Base-by-base conservation (phyloP, 1,140 invertebrate genomes). In the Zaprionus ghesquierei region DNA sequence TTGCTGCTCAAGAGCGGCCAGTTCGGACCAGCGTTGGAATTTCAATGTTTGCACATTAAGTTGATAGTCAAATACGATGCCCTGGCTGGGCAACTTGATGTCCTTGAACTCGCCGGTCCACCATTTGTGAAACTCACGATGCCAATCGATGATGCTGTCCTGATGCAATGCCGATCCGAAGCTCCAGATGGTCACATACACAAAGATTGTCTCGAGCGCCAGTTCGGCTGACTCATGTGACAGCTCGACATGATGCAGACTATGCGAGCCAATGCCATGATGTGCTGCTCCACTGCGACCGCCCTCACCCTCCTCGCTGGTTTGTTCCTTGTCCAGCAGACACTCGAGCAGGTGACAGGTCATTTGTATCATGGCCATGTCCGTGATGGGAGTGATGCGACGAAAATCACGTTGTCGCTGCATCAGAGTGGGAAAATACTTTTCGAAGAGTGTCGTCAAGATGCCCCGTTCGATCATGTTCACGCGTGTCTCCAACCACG, bases 61-160 rank as follows among this genome's bases (percentile, higher is more conserved):
- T 84, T 95, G 98, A 92, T 96, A 98, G 92, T 96, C 96, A 91
- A 99, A 99, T 0, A 99, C 95, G n/a, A 95, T 97, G 13, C 94
- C 95, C 27, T 93, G 92, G 1, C 93, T 79, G 1, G 98, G 98
- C 92, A 99, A 97, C 92, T 98, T 98, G 18, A 99, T 94, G 2
- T 96, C 95, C 93, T 98, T 99, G 89, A 15, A 96, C 94, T 93
- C 98, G 97, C 91, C 98, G 97, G 93, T 98, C 98, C 84, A 98
- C 90, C 91, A 92, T 54, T 92, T 92, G 66, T 96, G 97, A 90
- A 99, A 99, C 89, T 99, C 98, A 51, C 96, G 95, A 53, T 97
- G 94, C 95, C 98, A 97, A 92, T 99, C 98, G 2, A 95, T 93
- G 12, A 96, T 92, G 81, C 96, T 97, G 93, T 99, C 98, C 94